Percentiles rank a stretch among this genome's conserved stretches.
Conservation (phyloP, 2,113 vertebrate species). For the Brienomyrus longianalis region DNA sequence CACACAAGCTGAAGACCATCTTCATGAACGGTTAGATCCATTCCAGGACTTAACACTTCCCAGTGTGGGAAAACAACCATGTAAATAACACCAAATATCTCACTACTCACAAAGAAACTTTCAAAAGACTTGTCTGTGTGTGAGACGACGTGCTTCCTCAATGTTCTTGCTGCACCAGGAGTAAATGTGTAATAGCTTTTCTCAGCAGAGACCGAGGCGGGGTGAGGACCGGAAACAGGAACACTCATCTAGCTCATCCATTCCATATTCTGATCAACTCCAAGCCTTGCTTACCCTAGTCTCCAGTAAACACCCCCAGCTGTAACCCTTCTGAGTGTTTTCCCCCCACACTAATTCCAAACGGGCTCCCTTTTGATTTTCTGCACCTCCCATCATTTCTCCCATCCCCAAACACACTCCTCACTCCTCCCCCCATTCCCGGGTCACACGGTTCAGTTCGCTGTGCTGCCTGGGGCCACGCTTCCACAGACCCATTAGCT, state of each 20-base stretch:
- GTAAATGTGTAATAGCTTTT: neutral
- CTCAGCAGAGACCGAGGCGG: neutral
- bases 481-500: neutral
- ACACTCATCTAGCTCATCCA: neutral
- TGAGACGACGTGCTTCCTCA: neutral
- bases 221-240: neutral
- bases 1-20: neutral
- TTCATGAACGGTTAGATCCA: neutral
- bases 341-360: neutral
- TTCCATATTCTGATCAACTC: neutral
- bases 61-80: neutral
- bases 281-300: neutral
- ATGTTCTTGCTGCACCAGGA: neutral
- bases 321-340: neutral
- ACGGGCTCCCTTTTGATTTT: neutral
- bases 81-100: neutral
- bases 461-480: neutral
- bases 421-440: neutral
- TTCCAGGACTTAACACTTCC: neutral
- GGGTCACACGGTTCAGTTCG: neutral
- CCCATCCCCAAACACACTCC: neutral
- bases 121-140: neutral
- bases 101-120: neutral
- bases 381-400: neutral
- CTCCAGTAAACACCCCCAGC: neutral